Evolutionary conservation across 2,113 vertebrate genomes (phyloP).

Genomic region (Equus quagga): DNA sequence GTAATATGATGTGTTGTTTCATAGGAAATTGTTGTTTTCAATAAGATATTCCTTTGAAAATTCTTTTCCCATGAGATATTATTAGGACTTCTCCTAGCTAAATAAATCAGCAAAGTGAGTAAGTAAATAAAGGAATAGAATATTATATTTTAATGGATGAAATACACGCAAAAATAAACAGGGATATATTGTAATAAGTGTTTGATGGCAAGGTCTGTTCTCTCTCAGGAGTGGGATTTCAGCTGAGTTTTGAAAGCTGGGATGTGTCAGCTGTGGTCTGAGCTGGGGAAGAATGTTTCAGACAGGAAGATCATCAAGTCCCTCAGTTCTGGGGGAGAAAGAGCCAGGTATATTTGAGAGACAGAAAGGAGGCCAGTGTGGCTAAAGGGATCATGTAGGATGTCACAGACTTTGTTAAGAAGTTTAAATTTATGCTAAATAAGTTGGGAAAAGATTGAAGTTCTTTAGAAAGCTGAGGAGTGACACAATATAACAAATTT

Average conservation of each 20-base stretch:
- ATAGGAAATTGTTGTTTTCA: slow-evolving; percentile 25
- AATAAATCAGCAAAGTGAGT: not conserved
- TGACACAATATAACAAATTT: not conserved
- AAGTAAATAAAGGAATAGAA: not conserved
- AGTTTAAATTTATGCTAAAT: not conserved
- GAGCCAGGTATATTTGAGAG: not conserved
- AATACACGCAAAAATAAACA: not conserved
- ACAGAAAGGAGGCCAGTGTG: not conserved
- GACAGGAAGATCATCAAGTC: not conserved
- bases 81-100: not conserved
- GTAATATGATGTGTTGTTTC: not conserved
- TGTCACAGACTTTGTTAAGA: not conserved
- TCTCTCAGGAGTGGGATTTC: not conserved
- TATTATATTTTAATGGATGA: not conserved
- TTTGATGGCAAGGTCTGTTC: not conserved
- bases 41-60: not conserved
- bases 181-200: not conserved
- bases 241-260: slow-evolving; percentile 1
- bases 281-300: not conserved
- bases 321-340: not conserved
- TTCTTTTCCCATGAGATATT: slow-evolving; percentile 7
- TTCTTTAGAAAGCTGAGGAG: not conserved
- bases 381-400: not conserved
- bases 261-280: not conserved
- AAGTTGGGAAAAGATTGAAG: not conserved